These are phyloP conservation scores for Apodemus agrarius DNA, from an alignment of 2,797 vertebrate genomes.

Conservation along the genomic window DNA sequence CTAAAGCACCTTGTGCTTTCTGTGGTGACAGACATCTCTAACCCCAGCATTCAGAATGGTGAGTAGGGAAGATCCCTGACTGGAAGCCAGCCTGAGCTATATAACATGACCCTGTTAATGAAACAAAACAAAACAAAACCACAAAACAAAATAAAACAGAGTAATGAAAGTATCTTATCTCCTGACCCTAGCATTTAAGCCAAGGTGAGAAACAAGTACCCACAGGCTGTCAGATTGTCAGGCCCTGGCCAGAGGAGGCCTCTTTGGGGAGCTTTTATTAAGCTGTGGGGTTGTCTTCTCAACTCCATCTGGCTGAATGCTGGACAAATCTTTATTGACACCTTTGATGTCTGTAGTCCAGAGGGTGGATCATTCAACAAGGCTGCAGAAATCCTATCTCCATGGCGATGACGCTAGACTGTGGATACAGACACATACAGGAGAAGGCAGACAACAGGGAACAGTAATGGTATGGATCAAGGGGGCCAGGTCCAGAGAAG, in stretches of 20 bases:
- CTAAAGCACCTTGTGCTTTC: not conserved
- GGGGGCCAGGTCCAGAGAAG: not conserved
- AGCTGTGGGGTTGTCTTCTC: not conserved
- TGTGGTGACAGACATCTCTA: not conserved
- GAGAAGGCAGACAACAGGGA: not conserved
- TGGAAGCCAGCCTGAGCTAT: not conserved
- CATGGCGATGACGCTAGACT: not conserved
- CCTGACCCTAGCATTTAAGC: not conserved
- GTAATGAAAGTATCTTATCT: not conserved
- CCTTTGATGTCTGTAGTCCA: not conserved
- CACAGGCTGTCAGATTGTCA: accelerated
- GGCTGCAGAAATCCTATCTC: not conserved
- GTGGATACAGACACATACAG: not conserved
- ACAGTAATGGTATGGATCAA: not conserved
- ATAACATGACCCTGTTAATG: not conserved
- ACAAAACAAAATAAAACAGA: not conserved
- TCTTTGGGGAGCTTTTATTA: not conserved
- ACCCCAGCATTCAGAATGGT: not conserved
- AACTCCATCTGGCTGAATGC: not conserved
- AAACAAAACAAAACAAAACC: not conserved
- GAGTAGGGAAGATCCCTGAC: not conserved
- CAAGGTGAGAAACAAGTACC: not conserved
- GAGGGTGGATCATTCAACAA: not conserved
- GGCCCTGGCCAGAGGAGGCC: not conserved
- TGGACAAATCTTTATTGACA: not conserved